These are phyloP conservation scores for Apamea crenata DNA, from an alignment of 2,888 invertebrate genomes.

Conservation along the genomic window DNA sequence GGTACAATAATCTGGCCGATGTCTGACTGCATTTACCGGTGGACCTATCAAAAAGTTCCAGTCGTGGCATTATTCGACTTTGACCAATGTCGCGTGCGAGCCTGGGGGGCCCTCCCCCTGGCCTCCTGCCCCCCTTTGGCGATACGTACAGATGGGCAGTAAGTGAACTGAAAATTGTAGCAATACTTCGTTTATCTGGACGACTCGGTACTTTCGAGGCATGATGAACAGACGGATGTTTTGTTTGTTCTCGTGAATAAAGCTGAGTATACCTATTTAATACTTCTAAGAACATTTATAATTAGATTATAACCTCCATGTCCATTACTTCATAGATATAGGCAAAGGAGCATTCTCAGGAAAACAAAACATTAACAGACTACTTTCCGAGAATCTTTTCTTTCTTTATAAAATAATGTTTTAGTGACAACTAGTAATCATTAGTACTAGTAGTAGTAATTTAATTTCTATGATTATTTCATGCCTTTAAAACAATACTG, in stretches of 20 bases:
- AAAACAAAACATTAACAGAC: not conserved
- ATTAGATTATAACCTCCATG: not conserved
- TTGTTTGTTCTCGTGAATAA: conserved; percentile 26
- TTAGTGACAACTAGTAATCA: not conserved
- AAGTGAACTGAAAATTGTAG: conserved; percentile 64
- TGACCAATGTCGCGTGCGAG: conserved; percentile 81
- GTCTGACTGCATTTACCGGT: conserved; percentile 72
- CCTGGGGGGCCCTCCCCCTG: conserved; percentile 43
- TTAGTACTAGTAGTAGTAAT: too few species aligned
- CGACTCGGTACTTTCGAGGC: conserved; percentile 53
- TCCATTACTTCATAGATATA: not conserved
- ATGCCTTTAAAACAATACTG: not conserved
- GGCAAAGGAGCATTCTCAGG: not conserved
- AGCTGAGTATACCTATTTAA: not conserved
- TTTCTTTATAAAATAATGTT: not conserved
- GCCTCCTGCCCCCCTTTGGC: conserved; percentile 34
- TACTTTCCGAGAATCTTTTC: not conserved
- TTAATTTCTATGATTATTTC: not conserved
- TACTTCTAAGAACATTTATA: not conserved
- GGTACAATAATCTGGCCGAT: conserved; percentile 74
- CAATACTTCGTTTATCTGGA: conserved; percentile 54
- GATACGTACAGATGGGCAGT: conserved; percentile 62
- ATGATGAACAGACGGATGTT: conserved; percentile 28
- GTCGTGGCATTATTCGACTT: conserved; percentile 74
- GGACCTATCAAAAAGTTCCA: conserved; percentile 82